Base-by-base conservation (phyloP, 2,888 invertebrate genomes). In the Urechis unicinctus region DNA sequence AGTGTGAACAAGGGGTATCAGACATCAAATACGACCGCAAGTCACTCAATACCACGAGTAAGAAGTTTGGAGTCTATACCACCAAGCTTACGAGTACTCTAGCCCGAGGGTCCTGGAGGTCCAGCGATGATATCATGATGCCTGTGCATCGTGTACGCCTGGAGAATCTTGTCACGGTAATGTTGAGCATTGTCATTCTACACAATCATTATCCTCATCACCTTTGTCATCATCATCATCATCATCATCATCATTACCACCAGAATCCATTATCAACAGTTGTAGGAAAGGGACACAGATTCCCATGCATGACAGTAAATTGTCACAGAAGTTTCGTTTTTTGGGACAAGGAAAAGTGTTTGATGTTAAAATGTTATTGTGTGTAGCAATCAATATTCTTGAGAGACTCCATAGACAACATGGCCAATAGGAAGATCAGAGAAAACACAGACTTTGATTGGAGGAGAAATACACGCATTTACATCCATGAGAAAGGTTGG, bases 361-460 rank as follows among this genome's bases (percentile, higher is more conserved):
- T 17, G 9, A 17, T 13, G 36, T 36, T 9, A 13, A 36, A 36
- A 6, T 21, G 9, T 25, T 46, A 50, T 42, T 42, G 52, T 50
- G 67, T 65, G 13, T 64, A 75, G 75, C 70, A 72, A 68, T 71
- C 72, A 13, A 61, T 70, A 50, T 75, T 71, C 60, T 62, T 77
- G 53, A 60, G 75, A 50, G 77, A 77, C 55, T 64, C 66, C 6
- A 53, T 76, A 43, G 76, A 77, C 41, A 70, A 66, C 53, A 60
- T 77, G 60, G 68, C 69, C 30, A 68, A 61, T 26, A 67, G 74
- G 45, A 75, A 73, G 53, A 61, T 77, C 29, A 60, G 73, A 51
- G 77, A 77, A 50, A 57, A 62, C 5, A 74, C 74, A n/a, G 77
- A 77, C 62, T 77, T 77, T 70, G 77, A 77, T 50, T 77, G 76